These are phyloP conservation scores for Mastigias papua DNA, from an alignment of 30 jellyfish, hydroid and myxozoan genomes.

Conservation along the genomic window DNA sequence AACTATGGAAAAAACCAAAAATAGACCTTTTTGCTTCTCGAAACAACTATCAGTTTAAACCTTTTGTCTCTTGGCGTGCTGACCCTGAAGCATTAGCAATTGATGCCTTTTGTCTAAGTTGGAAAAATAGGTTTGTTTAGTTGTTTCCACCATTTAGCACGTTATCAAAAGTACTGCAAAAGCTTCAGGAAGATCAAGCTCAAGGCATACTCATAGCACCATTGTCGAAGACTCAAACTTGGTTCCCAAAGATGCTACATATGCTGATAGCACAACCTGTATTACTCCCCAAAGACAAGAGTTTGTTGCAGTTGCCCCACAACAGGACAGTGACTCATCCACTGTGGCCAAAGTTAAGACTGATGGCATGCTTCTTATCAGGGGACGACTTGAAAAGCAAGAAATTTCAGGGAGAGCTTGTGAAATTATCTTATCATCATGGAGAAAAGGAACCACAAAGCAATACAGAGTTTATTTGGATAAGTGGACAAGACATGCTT, in stretches of 20 bases:
- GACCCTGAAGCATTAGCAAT: not conserved
- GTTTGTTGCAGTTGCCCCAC: not conserved
- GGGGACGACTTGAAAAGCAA: not conserved
- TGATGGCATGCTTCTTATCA: not conserved
- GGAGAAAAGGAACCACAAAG: not conserved
- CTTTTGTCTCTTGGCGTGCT: not conserved
- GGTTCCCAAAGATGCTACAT: not conserved
- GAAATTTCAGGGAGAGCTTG: not conserved
- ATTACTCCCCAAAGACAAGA: not conserved
- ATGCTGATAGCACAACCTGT: not conserved
- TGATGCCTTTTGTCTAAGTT: not conserved
- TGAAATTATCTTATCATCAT: not conserved
- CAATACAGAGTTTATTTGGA: not conserved
- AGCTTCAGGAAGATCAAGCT: not conserved
- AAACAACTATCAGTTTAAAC: not conserved
- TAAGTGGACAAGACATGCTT: not conserved
- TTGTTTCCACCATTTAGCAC: not conserved
- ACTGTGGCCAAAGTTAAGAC: not conserved
- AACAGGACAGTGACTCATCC: not conserved
- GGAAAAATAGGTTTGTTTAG: not conserved
- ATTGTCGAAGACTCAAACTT: not conserved
- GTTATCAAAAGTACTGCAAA: not conserved
- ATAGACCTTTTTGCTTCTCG: not conserved
- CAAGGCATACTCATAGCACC: not conserved
- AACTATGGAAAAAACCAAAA: not conserved